Base-by-base conservation (phyloP, 2,888 invertebrate species). In the Sylvicola cinctus region DNA sequence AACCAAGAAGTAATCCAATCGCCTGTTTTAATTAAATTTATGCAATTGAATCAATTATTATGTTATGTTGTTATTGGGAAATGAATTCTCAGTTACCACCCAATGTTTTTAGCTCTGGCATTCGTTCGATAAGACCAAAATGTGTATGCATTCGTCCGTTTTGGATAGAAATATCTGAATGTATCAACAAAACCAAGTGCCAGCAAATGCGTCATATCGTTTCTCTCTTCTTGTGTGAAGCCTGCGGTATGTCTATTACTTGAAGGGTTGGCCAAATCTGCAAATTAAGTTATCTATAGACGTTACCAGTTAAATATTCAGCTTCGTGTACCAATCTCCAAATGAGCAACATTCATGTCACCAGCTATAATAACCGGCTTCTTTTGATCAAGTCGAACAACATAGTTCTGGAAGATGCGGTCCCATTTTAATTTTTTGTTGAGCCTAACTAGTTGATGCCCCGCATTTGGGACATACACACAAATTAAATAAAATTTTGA, bases 321-420 rank as follows among this genome's bases (percentile, higher is more conserved):
- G n/a, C n/a, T n/a, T n/a, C n/a, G n/a, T n/a, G n/a, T n/a, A n/a
- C n/a, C 84, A 50, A 95, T 93, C 65, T 90, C 90, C 42, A 71
- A 61, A 55, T 99, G 96, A 14, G 96, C 80, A 7, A 98, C 96
- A 59, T 98, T 98, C 71, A 98, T 74, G 56, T 98, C 98, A 1
- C 98, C 98, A 50, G 84, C 84, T 46, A 95, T 68, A 37, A 99
- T 78, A 8, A 98, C 85, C 7, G 95, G 90, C 52, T 98, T 99
- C 45, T 75, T 73, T 39, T 66, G 62, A 57, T 96, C 85, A 42
- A 96, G 62, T 33, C 71, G 63, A 46, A 75, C 69, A 11, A 96
- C 57, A 51, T 77, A 75, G n/a, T 66, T 63, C 42, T 73, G 69
- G 49, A 98, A 88, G 17, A 69, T 66, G 36, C 72, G 62, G 51